A percentile compares a stretch with the other conserved stretches of the same genome.
phyloP scores from a whole-genome alignment of 2,888 invertebrate genomes.

The Microchrysa polita region DNA sequence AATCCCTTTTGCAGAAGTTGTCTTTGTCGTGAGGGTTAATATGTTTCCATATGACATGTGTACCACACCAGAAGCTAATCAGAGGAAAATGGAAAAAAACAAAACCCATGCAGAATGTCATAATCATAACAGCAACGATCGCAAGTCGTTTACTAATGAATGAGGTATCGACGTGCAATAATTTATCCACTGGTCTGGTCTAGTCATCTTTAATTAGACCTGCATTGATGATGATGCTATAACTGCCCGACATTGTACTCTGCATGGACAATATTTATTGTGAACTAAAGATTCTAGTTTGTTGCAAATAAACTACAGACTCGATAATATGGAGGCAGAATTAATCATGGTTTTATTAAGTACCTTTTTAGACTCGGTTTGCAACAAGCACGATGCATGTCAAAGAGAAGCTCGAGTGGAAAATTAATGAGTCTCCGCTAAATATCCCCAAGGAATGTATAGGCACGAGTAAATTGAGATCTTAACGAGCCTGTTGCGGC shows the following conservation, averaged over 20 bases:
- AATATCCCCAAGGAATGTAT: too few species aligned
- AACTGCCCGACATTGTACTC: neutral
- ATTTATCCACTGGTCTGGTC: constrained; percentile 24
- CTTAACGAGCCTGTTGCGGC: too few species aligned
- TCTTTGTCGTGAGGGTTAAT: neutral
- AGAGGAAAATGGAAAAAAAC: too few species aligned
- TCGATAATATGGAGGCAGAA: neutral
- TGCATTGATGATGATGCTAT: neutral
- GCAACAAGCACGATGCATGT: too few species aligned
- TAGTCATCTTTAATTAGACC: constrained; percentile 29
- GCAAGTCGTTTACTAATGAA: constrained; percentile 29
- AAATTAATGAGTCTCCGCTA: too few species aligned
- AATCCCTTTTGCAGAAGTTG: neutral
- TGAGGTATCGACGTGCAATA: constrained; percentile 25
- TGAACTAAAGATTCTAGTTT: neutral
- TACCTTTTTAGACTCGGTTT: neutral
- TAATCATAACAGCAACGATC: constrained; percentile 13
- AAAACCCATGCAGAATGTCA: constrained; percentile 6
- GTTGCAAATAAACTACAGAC: constrained; percentile 24
- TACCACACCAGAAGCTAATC: neutral
- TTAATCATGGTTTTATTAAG: constrained; percentile 13
- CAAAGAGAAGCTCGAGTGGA: too few species aligned
- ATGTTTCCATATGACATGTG: neutral
- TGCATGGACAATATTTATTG: neutral
- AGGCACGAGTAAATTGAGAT: too few species aligned